Evolutionary conservation across 2,888 invertebrate genomes (phyloP), one percentile per base, ranked within the genome.

Genomic region (Steromphala cineraria): DNA sequence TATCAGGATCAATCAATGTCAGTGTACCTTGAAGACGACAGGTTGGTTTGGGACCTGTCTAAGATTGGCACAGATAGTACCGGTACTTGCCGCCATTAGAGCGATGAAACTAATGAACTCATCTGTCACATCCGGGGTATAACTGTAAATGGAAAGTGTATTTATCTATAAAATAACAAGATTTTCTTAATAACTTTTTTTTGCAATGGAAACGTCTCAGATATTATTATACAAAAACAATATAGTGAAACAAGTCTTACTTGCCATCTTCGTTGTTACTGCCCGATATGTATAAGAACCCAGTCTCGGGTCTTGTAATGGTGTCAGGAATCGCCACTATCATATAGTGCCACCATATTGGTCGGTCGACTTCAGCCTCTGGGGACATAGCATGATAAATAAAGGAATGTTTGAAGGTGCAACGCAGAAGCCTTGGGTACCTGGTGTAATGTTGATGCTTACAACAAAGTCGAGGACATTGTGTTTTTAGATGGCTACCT

Each of bases 41-140:
- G 90, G 89, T 82, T 90, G 86, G 81, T 90, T 90, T 5, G 90
- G 90, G 13, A 90, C 81, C 79, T 87, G 86, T 80, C 87, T 86
- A 8, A 90, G 83, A 78, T 85, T 82, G 3, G 88, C 87, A 8
- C 86, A 82, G 7, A 89, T 79, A 13, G 87, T 79, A 36, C 87
- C 87, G 0, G 89, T 88, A 19, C 84, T 85, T 1, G 79, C 83
- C 2, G 88, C 87, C 53, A 89, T 81, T 36, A 86, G 78, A 1
- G 87, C 83, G 8, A 87, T 85, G 53, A 89, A 78, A 40, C 53
- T 76, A 21, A 89, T 85, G 56, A 84, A 85, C 31, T 81, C 79
- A 28, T 88, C 89, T n/a, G 80, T 81, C 46, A 67, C 21, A 2
- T 31, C 52, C 5, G 83, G 84, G 2, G 81, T 55, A 15, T 79